Base-by-base conservation (phyloP, 2,888 invertebrate genomes). In the Cheilosia pagana region DNA sequence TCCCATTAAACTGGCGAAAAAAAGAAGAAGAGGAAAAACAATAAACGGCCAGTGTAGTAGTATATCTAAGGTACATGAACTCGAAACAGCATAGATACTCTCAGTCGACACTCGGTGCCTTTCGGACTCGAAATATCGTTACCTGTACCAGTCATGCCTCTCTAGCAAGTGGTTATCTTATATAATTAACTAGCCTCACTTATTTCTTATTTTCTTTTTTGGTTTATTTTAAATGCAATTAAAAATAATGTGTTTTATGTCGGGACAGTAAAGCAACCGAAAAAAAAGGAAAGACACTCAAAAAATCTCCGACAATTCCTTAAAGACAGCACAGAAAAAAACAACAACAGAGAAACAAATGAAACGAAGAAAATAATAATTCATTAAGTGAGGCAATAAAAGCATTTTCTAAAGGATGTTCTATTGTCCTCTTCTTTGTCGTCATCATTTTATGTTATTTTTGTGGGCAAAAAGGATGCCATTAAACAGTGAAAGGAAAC, bases 311-410 rank as follows among this genome's bases (percentile, higher is more conserved):
- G 78, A 65, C 68, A 78, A 74, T 79, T 79, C 83, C 39, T 70
- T 28, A 70, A 78, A 83, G 60, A 62, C 55, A 50, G 60, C 45
- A 53, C 55, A 60, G 39, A 41, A 60, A 16, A 62, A 65, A 28
- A 63, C 48, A 59, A 74, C 63, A 75, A 83, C 78, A 67, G 78
- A 70, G 78, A 83, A 83, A 75, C 79, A 83, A 83, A 83, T 83
- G 83, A 83, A 83, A 79, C 45, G 53, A 39, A 71, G 62, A 81
- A 81, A 74, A 74, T 79, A 83, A 79, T 83, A 83, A 79, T 70
- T 79, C 83, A 83, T 79, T 83, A 83, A 83, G 79, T 83, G 74
- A 70, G 63, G 74, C 63, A 83, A 83, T 83, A 83, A 83, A 83
- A 83, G 65, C 74, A 83, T 75, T 83, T 70, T 41, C 74, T 68